Percentiles rank a stretch among this genome's conserved stretches.
phyloP scores from a whole-genome alignment of 2,113 vertebrate genomes.

The Archocentrus centrarchus region DNA sequence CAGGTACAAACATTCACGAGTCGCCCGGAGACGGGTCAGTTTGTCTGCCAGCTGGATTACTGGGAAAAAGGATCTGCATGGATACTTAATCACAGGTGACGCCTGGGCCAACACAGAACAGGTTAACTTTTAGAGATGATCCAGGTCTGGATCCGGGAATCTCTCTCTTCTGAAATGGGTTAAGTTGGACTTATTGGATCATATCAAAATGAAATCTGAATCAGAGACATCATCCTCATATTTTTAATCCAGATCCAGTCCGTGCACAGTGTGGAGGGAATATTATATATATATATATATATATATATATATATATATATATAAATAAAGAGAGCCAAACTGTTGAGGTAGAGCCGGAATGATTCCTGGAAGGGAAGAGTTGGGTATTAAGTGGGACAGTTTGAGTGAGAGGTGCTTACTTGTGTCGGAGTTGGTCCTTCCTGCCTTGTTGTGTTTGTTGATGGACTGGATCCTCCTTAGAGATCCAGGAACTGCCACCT shows the following conservation, averaged over 20 bases:
- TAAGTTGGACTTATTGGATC: fast-evolving
- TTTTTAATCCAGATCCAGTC: not conserved
- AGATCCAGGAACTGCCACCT: constrained; percentile 76
- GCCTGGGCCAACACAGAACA: not conserved
- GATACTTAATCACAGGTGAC: not conserved
- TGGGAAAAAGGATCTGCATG: not conserved
- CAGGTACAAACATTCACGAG: not conserved
- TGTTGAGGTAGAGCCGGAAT: not conserved
- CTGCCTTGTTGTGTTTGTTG: constrained; percentile 83
- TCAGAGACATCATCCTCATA: not conserved
- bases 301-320: too few relatives aligned
- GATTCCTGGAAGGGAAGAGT: not conserved
- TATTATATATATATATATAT: too few relatives aligned
- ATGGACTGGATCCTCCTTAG: constrained; percentile 88
- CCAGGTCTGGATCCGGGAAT: not conserved
- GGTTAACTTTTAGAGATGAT: not conserved
- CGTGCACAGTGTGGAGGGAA: not conserved
- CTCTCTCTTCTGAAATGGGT: not conserved
- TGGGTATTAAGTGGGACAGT: not conserved
- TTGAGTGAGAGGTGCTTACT: constrained; percentile 66
- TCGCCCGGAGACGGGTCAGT: not conserved
- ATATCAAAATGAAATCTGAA: not conserved
- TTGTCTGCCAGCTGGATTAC: not conserved
- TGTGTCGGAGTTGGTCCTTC: constrained; percentile 82
- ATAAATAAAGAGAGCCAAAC: not conserved